Evolutionary conservation across 2,113 vertebrate genomes (phyloP).

Genomic region (Phoenicopterus ruber): DNA sequence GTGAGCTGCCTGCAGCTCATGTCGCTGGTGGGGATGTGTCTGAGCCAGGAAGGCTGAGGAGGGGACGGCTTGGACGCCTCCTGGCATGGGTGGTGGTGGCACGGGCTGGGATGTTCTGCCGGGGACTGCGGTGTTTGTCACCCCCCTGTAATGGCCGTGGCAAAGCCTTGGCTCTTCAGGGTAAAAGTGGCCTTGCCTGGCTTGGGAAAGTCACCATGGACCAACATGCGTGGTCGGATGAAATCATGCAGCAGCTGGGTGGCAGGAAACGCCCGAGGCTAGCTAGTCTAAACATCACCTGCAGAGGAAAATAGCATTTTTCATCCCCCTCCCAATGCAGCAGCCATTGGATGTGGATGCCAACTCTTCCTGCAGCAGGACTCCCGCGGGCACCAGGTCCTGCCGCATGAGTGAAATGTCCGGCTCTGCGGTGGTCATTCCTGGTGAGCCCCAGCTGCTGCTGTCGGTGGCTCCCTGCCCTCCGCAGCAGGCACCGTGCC

Average conservation of each 20-base stretch:
- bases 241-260: neutral
- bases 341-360: neutral
- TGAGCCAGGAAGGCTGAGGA: neutral
- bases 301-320: neutral
- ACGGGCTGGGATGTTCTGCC: neutral
- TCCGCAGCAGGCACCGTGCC: neutral
- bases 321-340: neutral
- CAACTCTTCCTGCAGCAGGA: neutral
- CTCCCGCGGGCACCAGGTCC: rapidly evolving
- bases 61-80: neutral
- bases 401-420: rapidly evolving
- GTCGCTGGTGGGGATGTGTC: neutral
- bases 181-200: neutral
- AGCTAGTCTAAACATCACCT: neutral
- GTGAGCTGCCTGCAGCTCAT: neutral
- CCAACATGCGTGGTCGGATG: neutral
- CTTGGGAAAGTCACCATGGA: neutral
- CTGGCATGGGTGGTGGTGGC: neutral
- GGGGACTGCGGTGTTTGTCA: neutral
- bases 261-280: neutral
- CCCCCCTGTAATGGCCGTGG: neutral
- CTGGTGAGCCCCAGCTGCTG: neutral
- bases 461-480: no score
- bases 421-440: neutral
- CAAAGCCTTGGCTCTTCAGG: neutral